Evolutionary conservation across 1,140 invertebrate species (phyloP).

Genomic region (Neotoxoptera formosana): DNA sequence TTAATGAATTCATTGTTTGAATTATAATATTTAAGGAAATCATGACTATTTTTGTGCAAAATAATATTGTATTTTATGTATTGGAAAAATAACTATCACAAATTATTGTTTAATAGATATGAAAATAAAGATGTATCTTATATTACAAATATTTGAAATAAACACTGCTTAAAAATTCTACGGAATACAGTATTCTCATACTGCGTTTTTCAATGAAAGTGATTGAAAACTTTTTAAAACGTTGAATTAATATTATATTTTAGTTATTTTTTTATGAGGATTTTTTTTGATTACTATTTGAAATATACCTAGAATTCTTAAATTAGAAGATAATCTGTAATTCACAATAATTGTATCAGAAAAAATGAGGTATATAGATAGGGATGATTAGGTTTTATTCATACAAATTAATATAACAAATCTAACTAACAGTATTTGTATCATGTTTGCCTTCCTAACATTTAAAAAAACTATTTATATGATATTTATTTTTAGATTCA

Average conservation of each 20-base stretch:
- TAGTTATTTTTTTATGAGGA: neutral
- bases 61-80: neutral
- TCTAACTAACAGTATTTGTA: neutral
- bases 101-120: neutral
- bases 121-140: no score
- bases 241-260: neutral
- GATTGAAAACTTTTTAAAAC: neutral
- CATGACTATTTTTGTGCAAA: neutral
- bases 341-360: neutral
- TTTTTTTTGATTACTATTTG: neutral
- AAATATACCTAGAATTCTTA: neutral
- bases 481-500: conserved; percentile 10
- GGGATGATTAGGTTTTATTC: neutral
- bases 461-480: neutral
- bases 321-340: no score
- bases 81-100: neutral
- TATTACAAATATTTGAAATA: neutral
- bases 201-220: neutral
- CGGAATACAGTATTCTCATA: no score
- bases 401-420: neutral
- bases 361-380: neutral
- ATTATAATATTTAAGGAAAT: neutral
- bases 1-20: neutral
- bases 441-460: neutral
- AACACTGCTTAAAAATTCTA: neutral